Percentiles rank a stretch among this genome's conserved stretches.
phyloP scores from a whole-genome alignment of 1,140 invertebrate species.

The Drosophila guanche region DNA sequence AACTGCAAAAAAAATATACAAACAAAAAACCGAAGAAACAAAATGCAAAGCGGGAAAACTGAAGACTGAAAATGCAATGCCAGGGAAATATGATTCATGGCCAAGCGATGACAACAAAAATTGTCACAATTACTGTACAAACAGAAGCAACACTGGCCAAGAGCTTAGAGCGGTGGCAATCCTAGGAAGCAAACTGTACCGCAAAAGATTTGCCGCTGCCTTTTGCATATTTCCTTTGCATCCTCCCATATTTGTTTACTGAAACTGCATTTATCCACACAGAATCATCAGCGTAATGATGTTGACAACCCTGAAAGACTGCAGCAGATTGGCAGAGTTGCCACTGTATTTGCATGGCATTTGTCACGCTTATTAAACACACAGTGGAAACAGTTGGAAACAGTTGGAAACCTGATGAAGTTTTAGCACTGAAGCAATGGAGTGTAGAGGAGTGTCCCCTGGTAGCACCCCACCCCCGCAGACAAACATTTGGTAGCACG shows the following conservation, averaged over 20 bases:
- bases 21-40: constrained; percentile 4
- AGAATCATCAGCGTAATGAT: too few species aligned
- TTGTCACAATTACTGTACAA: constrained; percentile 22
- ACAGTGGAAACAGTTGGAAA: constrained; percentile 71
- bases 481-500: constrained; percentile 5
- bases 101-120: constrained; percentile 61
- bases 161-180: too few species aligned
- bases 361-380: constrained; percentile 72
- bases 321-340: constrained; percentile 12
- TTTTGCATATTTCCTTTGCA: too few species aligned
- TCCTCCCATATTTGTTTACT: too few species aligned
- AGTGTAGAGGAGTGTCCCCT: constrained; percentile 17
- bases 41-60: constrained; percentile 46
- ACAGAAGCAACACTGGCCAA: constrained; percentile 1
- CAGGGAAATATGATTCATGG: constrained; percentile 81
- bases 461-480: not conserved
- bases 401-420: constrained; percentile 77
- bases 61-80: constrained; percentile 70
- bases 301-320: too few species aligned
- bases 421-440: constrained; percentile 30
- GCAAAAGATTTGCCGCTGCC: too few species aligned
- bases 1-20: constrained; percentile 36
- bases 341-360: constrained; percentile 61
- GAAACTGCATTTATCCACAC: too few species aligned
- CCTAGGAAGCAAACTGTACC: too few species aligned